These are phyloP conservation scores for Antheraea mylitta DNA, from an alignment of 1,140 invertebrate species.

Conservation along the genomic window DNA sequence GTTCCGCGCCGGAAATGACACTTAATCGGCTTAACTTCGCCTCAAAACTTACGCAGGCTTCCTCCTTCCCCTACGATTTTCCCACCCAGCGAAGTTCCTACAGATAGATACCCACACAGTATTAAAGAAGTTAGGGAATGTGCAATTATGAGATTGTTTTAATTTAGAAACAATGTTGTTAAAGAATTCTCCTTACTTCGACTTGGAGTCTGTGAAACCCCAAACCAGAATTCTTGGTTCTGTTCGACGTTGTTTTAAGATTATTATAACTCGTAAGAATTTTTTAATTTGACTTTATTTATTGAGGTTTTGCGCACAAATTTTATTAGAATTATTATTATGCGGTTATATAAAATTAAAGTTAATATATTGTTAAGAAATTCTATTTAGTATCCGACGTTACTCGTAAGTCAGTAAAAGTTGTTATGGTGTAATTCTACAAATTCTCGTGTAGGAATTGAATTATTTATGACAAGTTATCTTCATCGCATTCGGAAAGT, in stretches of 20 bases:
- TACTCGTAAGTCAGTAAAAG: no score
- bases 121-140: constrained; percentile 75
- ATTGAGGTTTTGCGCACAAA: background rate
- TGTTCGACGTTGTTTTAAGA: constrained; percentile 63
- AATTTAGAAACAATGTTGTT: constrained; percentile 77
- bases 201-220: constrained; percentile 60
- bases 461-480: no score
- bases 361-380: no score
- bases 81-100: constrained; percentile 9
- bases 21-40: constrained; percentile 76
- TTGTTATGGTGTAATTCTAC: no score
- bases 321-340: background rate
- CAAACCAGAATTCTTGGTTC: constrained; percentile 72
- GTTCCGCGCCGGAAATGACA: constrained; percentile 74
- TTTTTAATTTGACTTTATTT: constrained; percentile 9
- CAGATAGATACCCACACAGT: constrained; percentile 46
- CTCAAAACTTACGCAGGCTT: constrained; percentile 62
- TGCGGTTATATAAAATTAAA: background rate
- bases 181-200: constrained; percentile 67
- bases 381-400: no score
- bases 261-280: constrained; percentile 42
- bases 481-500: no score
- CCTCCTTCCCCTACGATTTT: constrained; percentile 17
- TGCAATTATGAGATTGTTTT: constrained; percentile 78
- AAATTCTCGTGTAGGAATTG: no score